Base-by-base conservation (phyloP, 2,797 vertebrate species). In the Siniperca undulata region DNA sequence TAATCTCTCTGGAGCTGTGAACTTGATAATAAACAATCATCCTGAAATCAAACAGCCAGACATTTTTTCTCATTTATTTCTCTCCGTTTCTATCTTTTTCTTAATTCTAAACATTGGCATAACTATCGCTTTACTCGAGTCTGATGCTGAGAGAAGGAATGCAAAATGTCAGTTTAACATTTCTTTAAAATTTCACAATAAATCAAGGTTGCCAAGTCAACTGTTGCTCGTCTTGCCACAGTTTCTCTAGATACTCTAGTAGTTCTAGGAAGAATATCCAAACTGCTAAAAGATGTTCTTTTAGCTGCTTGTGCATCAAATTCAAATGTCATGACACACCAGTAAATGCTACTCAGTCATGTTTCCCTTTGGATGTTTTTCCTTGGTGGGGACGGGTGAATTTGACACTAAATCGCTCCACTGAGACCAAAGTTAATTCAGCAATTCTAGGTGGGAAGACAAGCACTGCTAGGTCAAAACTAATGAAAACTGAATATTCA, bases 1-100 rank as follows among this genome's bases (percentile, higher is more conserved):
- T 80, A 78, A 91, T 92, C 92, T 91, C 79, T 83, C 70, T 7
- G 46, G 70, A 78, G 81, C 85, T 60, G 67, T 46, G 50, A 77
- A 84, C 66, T 48, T 86, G 85, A 93, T 90, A 86, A 91, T 89
- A 93, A 92, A 93, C 91, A 93, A 86, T 73, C 70, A 52, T 56
- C 77, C 67, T 81, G 42, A 82, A 90, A 88, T 91, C 76, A 90
- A 86, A 91, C 82, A 79, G 72, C 34, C 66, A 66, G 56, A 78
- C 55, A 68, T 76, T 82, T 90, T 77, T 80, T 30, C 55, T 83
- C 42, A 65, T 71, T 82, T 79, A 70, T 88, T 80, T 88, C 65
- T 79, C 61, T 42, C 58, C 0, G 2, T 65, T 82, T 75, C 14
- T 67, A 71, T 88, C 56, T 78, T 80, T 82, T 78, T 78, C 75